Evolutionary conservation across 2,113 vertebrate species (phyloP).

Genomic region (Poeciliopsis retropinna): DNA sequence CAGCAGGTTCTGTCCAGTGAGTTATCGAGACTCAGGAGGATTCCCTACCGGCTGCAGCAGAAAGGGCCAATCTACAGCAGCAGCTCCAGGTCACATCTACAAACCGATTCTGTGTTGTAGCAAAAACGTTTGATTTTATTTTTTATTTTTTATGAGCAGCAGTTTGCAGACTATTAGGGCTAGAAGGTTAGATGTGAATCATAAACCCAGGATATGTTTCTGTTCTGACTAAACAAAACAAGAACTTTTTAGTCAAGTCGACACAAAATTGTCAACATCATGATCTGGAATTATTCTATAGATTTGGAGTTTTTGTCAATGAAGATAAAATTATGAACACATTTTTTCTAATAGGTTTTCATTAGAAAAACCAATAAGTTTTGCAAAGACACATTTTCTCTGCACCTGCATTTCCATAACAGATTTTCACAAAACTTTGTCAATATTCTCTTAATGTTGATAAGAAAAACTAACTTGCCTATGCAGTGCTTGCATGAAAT

Average conservation of each 20-base stretch:
- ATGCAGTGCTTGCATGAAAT: too few species aligned
- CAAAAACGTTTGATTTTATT: neutral
- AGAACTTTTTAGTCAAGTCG: neutral
- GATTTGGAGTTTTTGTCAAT: neutral
- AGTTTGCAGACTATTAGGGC: neutral
- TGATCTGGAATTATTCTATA: neutral
- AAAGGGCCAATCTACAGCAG: slow-evolving; percentile 46
- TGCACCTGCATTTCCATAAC: too few species aligned
- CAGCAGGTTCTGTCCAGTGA: slow-evolving; percentile 87
- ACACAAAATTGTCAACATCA: too few species aligned
- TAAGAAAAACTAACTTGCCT: too few species aligned
- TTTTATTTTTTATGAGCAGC: neutral
- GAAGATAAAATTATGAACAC: neutral
- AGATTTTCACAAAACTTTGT: too few species aligned
- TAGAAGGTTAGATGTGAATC: too few species aligned
- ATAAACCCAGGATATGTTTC: neutral
- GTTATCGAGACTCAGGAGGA: slow-evolving; percentile 83
- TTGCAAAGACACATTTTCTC: neutral
- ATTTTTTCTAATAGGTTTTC: neutral
- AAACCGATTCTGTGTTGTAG: neutral
- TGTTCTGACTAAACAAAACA: neutral
- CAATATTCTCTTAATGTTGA: too few species aligned
- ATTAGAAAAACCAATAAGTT: neutral
- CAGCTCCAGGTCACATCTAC: slow-evolving; percentile 75
- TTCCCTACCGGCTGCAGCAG: slow-evolving; percentile 67